Conservation (phyloP, 1,140 invertebrate species). For the Dreissena polymorpha region DNA sequence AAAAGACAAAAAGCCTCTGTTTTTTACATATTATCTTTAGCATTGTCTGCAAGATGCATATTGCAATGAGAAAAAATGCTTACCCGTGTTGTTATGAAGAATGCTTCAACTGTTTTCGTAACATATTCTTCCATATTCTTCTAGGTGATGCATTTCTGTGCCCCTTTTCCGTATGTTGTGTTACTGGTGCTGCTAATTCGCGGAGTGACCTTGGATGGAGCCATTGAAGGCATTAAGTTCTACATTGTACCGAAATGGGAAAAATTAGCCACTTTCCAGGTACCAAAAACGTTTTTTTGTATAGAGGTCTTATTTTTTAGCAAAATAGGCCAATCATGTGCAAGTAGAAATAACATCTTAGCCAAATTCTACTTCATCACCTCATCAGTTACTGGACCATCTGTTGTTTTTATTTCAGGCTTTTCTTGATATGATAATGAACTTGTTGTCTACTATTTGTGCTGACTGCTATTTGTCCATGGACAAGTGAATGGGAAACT, state of each 20-base stretch:
- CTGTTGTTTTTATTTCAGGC: neutral
- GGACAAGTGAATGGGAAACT: too few species aligned
- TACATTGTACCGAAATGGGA: conserved; percentile 95
- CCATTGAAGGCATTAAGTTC: conserved; percentile 92
- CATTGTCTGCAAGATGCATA: too few species aligned
- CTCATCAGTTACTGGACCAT: neutral
- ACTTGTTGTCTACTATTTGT: too few species aligned
- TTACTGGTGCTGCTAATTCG: conserved; percentile 93
- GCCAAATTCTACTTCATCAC: neutral
- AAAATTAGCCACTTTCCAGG: conserved; percentile 56
- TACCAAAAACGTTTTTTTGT: conserved; percentile 1
- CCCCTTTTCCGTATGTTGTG: conserved; percentile 97
- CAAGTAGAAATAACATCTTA: neutral
- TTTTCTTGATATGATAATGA: neutral
- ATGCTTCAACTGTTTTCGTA: too few species aligned
- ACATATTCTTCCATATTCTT: neutral
- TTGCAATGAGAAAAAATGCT: too few species aligned
- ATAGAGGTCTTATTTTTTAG: neutral
- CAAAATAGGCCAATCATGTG: too few species aligned
- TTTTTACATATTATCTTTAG: too few species aligned
- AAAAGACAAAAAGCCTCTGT: too few species aligned
- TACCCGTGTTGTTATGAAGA: too few species aligned
- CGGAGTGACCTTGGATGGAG: conserved; percentile 96
- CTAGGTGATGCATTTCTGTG: conserved; percentile 98
- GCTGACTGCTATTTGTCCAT: too few species aligned